Evolutionary conservation across 2,113 vertebrate genomes (phyloP), one percentile per base, ranked within the genome.

Genomic region (Coturnix japonica): DNA sequence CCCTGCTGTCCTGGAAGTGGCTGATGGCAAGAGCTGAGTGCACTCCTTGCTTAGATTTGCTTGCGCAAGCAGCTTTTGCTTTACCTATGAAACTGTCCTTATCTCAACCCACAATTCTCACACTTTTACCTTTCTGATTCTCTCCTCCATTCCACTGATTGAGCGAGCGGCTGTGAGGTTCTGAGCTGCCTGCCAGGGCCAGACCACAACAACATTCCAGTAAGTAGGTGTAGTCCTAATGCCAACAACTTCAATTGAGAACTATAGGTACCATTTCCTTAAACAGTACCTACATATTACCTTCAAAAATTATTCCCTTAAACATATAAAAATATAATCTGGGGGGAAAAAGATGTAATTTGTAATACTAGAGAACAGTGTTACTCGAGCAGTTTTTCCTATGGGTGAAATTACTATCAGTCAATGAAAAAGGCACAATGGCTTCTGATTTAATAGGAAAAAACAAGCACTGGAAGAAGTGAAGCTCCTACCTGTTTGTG

Each of bases 401-500:
- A 23, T 6, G 18, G 41, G 49, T 57, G 67, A 56, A 10, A 39
- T 47, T 54, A 41, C 16, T 19, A 33, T 17, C 43, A 15, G 10
- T 22, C 30, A 41, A 25, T 41, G 37, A 72, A 39, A 47, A 69
- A n/a, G 33, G 33, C 43, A 47, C 20, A 11, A 5, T 7, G 28
- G 64, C 12, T 57, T 67, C 30, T 57, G n/a, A 25, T 37, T 46
- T 37, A 64, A 64, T 4, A n/a, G 35, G 35, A 20, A 41, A 10
- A 6, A 39, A 7, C 31, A 51, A 44, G 33, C 44, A 51, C 28
- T 5, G 20, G 14, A 44, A n/a, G 30, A 23, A 12, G 18, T 7
- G 15, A 20, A 76, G 31, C 31, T 46, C 64, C 56, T 39, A 99
- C 99, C 98, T 99, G 98, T 94, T 99, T 99, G 98, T 99, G 99